Evolutionary conservation across 2,113 vertebrate species (phyloP), one percentile per base, ranked within the genome.

Genomic region (Cyphomyrus discorhynchus): DNA sequence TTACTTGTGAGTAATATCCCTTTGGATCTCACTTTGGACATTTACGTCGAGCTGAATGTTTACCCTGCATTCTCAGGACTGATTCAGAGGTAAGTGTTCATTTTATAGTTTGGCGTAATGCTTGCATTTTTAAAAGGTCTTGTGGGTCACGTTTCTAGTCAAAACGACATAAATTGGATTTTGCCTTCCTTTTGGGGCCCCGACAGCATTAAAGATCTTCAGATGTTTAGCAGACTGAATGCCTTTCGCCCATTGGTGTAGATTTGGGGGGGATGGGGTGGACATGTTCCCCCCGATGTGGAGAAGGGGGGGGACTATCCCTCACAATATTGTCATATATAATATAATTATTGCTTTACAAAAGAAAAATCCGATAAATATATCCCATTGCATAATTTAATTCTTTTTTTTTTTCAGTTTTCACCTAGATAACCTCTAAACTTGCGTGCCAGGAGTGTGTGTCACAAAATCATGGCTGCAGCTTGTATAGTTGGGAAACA

Each of bases 361-460:
- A 21, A 53, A 53, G 52, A 19, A 53, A 52, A 52, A 52, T 52
- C 0, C 3, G 13, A 52, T 56, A 21, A 19, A 56, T 56, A 53
- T 53, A 56, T 56, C 56, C n/a, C 7, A 62, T n/a, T 24, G 6
- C 24, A 62, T n/a, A 62, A 62, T 62, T 62, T 3, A 24, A 62
- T 62, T 3, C 2, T n/a, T 62, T 9, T 39, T 39, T 35, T 39
- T n/a, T 62, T 24, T n/a, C 24, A n/a, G 24, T 62, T 24, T n/a
- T 9, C 21, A n/a, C 6, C 56, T 62, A 9, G 19, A 24, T 21
- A n/a, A 62, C 56, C 56, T 9, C 24, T 62, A 66, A 66, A 13
- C 3, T 11, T n/a, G 9, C 0, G 9, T 10, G 6, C 8, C 2
- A 2, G 8, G 8, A 7, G n/a, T 27, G n/a, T 0, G 2, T 27